Evolutionary conservation across 2,888 invertebrate genomes (phyloP).

Genomic region (Azorinus chamasolen): DNA sequence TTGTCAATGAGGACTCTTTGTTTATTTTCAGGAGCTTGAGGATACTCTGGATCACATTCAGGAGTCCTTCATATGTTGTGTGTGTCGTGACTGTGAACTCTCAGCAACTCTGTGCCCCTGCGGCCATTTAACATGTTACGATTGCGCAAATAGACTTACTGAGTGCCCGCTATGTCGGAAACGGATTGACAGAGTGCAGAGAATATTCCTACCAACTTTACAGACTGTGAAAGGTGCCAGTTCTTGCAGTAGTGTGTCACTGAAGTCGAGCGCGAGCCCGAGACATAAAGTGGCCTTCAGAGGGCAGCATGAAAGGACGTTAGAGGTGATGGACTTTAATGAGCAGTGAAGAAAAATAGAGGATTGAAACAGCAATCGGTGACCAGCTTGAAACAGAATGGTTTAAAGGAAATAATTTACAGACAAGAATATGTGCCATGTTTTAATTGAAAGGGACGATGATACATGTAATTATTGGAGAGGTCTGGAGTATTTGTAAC

Average conservation of each 20-base stretch:
- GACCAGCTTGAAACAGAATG: too few relatives aligned
- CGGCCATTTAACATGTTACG: constrained; percentile 93
- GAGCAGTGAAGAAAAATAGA: background rate
- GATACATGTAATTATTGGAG: too few relatives aligned
- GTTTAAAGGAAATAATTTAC: too few relatives aligned
- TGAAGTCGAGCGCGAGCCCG: constrained; percentile 17
- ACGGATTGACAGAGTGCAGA: constrained; percentile 90
- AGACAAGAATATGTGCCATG: too few relatives aligned
- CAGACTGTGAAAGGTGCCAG: constrained; percentile 18
- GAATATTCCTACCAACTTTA: constrained; percentile 88
- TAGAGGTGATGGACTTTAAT: constrained; percentile 14
- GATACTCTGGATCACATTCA: constrained; percentile 72
- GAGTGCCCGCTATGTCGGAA: constrained; percentile 92
- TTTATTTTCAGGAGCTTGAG: constrained; percentile 72
- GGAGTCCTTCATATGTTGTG: constrained; percentile 90
- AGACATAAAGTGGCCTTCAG: constrained; percentile 2
- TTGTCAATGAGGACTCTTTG: background rate
- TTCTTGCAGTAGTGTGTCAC: constrained; percentile 26
- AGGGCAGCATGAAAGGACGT: constrained; percentile 5
- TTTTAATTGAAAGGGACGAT: too few relatives aligned
- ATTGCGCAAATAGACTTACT: constrained; percentile 92
- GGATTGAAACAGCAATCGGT: too few relatives aligned
- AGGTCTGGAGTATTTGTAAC: too few relatives aligned
- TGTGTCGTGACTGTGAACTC: constrained; percentile 94
- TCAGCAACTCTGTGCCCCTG: constrained; percentile 95